Conservation (phyloP, 2,888 invertebrate genomes). For the Onthophagus sagittarius region DNA sequence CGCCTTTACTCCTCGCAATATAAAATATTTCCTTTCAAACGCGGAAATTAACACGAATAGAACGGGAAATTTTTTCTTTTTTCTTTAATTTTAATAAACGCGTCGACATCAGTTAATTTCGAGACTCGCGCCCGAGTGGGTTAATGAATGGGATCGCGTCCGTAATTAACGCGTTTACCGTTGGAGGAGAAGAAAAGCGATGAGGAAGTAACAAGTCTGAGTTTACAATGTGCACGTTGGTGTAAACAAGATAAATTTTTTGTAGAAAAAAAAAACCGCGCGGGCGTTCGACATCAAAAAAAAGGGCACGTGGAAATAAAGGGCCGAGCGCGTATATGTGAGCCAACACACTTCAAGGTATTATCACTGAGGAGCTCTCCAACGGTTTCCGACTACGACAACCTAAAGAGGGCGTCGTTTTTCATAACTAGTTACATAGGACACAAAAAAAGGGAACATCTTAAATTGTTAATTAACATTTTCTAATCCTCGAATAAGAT, state of each 20-base stretch:
- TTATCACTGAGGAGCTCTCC: constrained; percentile 46
- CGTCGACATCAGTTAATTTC: background rate
- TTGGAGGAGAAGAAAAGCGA: constrained; percentile 4
- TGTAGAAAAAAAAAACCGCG: constrained; percentile 42
- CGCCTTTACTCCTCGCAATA: background rate
- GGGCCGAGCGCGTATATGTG: constrained; percentile 37
- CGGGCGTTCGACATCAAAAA: constrained; percentile 41
- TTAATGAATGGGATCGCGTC: background rate
- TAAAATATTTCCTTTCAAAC: background rate
- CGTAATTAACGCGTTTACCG: background rate
- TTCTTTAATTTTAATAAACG: background rate
- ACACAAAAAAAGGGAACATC: background rate
- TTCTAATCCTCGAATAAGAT: background rate
- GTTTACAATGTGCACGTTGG: constrained; percentile 4
- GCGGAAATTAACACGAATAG: background rate
- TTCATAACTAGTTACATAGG: background rate
- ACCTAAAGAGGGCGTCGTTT: constrained; percentile 29
- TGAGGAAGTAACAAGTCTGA: constrained; percentile 12
- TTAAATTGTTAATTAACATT: background rate
- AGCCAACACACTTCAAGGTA: constrained; percentile 44
- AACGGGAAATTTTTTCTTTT: background rate
- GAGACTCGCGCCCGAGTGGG: background rate
- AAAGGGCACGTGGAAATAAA: constrained; percentile 38
- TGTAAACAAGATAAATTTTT: constrained; percentile 43
- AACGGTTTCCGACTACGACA: constrained; percentile 38